Conservation (phyloP, 2,888 invertebrate species). For the Zygothrica quintamaculata region DNA sequence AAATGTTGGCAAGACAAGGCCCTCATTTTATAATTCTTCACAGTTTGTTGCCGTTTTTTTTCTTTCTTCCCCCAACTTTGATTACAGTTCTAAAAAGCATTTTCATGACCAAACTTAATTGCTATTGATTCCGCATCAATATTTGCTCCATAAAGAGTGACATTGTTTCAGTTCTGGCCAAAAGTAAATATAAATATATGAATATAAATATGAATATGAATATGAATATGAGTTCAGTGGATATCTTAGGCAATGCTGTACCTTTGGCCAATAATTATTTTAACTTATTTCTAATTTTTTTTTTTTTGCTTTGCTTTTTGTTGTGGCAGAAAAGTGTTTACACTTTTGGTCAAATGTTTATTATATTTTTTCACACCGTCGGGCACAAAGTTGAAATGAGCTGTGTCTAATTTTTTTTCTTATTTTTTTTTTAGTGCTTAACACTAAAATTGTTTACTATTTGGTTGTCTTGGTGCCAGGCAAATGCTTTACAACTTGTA, state of each 20-base stretch:
- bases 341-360: conserved; percentile 49
- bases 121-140: conserved; percentile 68
- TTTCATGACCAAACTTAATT: conserved; percentile 66
- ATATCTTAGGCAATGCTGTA: conserved; percentile 16
- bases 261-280: conserved; percentile 45
- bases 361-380: conserved; percentile 51
- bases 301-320: conserved; percentile 1
- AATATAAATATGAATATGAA: background rate
- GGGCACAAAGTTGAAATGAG: conserved; percentile 56
- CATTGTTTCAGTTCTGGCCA: conserved; percentile 46
- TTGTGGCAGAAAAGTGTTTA: conserved; percentile 46
- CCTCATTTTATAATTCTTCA: conserved; percentile 12
- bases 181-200: too few relatives aligned
- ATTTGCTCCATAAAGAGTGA: conserved; percentile 52
- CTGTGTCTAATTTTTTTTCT: conserved; percentile 65
- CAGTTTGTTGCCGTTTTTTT: conserved; percentile 22
- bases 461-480: conserved; percentile 34
- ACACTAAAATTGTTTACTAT: conserved; percentile 67
- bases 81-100: conserved; percentile 63
- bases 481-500: conserved; percentile 27
- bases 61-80: too few relatives aligned
- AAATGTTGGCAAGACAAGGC: background rate
- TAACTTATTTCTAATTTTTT: conserved; percentile 26
- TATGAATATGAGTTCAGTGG: conserved; percentile 20
- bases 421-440: conserved; percentile 58